Conservation (phyloP, 2,113 vertebrate species). For the Gila orcuttii region DNA sequence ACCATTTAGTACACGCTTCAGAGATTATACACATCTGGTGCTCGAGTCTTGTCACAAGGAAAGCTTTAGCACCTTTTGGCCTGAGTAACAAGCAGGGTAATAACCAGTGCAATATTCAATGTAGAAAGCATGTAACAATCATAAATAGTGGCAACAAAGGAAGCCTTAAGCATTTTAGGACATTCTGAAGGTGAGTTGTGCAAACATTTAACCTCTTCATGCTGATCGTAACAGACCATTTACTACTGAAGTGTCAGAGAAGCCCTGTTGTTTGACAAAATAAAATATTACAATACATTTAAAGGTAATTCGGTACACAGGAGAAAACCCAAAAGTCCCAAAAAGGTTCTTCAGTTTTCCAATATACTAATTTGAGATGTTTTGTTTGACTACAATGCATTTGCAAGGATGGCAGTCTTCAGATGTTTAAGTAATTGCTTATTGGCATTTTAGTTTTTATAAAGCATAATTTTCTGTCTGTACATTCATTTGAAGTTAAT, state of each 20-base stretch:
- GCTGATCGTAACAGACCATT: neutral
- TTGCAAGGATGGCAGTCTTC: neutral
- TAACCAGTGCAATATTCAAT: conserved; percentile 22
- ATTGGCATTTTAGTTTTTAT: neutral
- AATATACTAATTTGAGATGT: neutral
- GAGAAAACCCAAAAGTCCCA: neutral
- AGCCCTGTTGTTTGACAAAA: neutral
- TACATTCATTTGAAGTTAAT: conserved; percentile 37
- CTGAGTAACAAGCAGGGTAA: conserved; percentile 51
- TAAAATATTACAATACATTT: neutral
- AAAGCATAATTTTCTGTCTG: neutral
- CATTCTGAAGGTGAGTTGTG: conserved; percentile 3
- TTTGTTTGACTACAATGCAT: neutral
- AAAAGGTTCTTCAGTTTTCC: neutral
- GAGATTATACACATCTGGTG: conserved; percentile 22
- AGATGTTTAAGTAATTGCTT: conserved; percentile 1
- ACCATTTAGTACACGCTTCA: neutral
- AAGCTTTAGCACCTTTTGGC: conserved; percentile 43
- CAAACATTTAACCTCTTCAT: neutral
- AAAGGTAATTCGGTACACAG: conserved; percentile 4
- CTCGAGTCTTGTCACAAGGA: neutral
- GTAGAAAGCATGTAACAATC: conserved; percentile 35
- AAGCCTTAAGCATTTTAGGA: neutral
- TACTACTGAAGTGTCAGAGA: neutral
- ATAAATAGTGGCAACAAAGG: neutral